Evolutionary conservation across 2,888 invertebrate genomes (phyloP), one percentile per base, ranked within the genome.

Genomic region (Eristalis pertinax): DNA sequence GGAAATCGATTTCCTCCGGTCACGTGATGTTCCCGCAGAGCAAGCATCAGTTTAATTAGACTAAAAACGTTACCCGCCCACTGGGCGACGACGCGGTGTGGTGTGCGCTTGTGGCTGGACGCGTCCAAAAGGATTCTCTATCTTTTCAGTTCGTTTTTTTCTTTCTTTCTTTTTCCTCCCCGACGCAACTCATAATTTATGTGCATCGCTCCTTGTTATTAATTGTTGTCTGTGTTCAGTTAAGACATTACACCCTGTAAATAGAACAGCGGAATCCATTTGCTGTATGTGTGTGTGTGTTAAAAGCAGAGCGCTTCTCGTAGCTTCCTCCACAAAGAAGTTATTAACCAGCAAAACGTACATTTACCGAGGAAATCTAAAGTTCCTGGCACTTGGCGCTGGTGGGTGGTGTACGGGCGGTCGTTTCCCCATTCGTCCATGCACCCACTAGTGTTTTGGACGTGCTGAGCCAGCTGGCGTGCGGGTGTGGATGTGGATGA

Each of bases 161-260:
- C 15, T 24, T 24, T 26, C 10, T 22, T 8, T 5, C 19, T n/a
- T n/a, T 26, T 26, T 26, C 22, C 5, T 24, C 11, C 22, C 7
- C 24, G 26, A 26, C 60, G 50, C 8, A 15, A 41, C 35, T 76
- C 58, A 76, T 70, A 68, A 67, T 58, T 76, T 77, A 76, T 85
- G 68, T 76, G 84, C 67, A 85, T 85, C 73, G 69, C 58, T 77
- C 63, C 58, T 68, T 76, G 81, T 85, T 85, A 85, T 77, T 81
- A 85, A 81, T 82, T 69, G 82, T 63, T 83, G 70, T 86, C 82
- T 86, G 77, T 79, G 77, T 79, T 83, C 83, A 72, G 70, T 78
- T 79, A 75, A 75, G 74, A 78, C 86, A 79, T 78, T 62, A 77
- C 72, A 65, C 70, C 82, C 62, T 83, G 83, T 78, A 82, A 83